Evolutionary conservation across 2,113 vertebrate genomes (phyloP), one percentile per base, ranked within the genome.

Genomic region (Xiphophorus maculatus): DNA sequence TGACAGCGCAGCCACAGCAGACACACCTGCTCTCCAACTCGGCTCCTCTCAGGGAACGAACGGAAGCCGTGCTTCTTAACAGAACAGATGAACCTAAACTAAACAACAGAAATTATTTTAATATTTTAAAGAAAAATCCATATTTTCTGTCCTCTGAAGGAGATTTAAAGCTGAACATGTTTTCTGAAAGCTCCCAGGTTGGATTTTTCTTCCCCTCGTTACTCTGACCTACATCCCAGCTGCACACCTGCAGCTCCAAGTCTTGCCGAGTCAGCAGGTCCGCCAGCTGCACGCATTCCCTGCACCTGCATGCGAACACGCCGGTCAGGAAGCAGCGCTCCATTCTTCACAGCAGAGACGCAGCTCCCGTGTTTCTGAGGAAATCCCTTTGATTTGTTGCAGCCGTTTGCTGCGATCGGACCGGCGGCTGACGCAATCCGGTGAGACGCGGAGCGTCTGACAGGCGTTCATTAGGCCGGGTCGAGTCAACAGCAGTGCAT

Each of bases 181-280:
- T 37, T 37, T 37, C 17, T 62, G 61, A 60, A 28, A 62, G 61
- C 3, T 5, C 30, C 13, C 27, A n/a, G 62, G 17, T 3, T 14
- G 14, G 19, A 0, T 11, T 14, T 25, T 4, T 13, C 5, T 3
- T 66, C 25, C 37, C 3, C 37, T 67, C 37, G 28, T 42, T 28
- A 28, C 65, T 9, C n/a, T 14, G 87, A 79, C 85, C 87, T 67
- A 81, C 3, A 84, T 82, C 35, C 65, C 2, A 17, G 11, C 33
- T 61, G 5, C 68, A 65, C 85, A 89, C 62, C 87, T 90, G 87
- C 86, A 61, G 71, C 3, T 44, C 42, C 13, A 3, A 44, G 14
- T 4, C 28, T 78, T 87, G 88, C 83, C 66, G 76, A 51, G 75
- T 85, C 83, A 79, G 66, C 80, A 74, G 63, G 77, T 85, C 51